These are phyloP conservation scores for Anodontia alba DNA, from an alignment of 2,888 invertebrate species.

Conservation along the genomic window DNA sequence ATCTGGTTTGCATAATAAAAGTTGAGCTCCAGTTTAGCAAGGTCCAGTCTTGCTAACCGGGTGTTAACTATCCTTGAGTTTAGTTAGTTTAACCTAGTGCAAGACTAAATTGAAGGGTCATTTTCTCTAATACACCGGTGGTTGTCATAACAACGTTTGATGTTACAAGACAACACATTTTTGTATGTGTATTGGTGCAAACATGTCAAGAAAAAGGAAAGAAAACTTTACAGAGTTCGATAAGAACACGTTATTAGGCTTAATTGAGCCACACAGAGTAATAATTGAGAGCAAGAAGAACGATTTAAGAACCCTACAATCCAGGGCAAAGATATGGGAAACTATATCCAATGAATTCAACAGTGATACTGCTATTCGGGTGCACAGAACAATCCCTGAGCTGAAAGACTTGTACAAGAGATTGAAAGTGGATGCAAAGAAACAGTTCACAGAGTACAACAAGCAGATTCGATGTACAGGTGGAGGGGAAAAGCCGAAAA, in stretches of 20 bases:
- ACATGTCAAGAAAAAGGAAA: not conserved
- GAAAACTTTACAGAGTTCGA: not conserved
- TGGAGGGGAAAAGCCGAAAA: not conserved
- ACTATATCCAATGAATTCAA: not conserved
- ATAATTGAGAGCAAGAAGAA: not conserved
- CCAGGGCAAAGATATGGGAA: not conserved
- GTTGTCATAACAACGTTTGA: not conserved
- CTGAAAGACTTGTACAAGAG: not conserved
- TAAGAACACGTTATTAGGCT: not conserved
- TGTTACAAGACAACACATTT: too few species aligned
- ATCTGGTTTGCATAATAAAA: slow-evolving; percentile 1
- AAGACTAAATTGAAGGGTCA: not conserved
- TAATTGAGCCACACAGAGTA: not conserved
- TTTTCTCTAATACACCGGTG: not conserved
- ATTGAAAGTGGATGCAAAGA: not conserved
- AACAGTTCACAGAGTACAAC: not conserved
- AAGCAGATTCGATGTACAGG: not conserved
- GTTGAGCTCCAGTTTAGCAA: not conserved
- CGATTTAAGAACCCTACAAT: not conserved
- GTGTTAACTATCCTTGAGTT: not conserved
- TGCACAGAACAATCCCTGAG: not conserved
- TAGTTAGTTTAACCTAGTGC: not conserved
- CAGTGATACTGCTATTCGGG: not conserved
- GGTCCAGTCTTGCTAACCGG: not conserved
- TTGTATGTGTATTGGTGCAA: too few species aligned